These are phyloP conservation scores for Dicrurus megarhynchus DNA, from an alignment of 2,113 vertebrate genomes.

Conservation along the genomic window DNA sequence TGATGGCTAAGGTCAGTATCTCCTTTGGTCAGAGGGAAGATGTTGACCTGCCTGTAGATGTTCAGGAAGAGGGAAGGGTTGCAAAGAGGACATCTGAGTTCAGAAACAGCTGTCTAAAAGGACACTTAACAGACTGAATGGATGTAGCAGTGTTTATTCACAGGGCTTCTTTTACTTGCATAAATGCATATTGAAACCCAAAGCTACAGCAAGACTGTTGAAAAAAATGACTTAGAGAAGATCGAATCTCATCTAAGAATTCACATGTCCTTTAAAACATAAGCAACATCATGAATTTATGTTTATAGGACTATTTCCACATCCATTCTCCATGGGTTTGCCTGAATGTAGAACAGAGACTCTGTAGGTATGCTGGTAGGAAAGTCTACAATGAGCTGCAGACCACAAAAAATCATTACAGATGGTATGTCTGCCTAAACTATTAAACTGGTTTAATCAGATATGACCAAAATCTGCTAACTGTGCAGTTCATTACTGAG, in stretches of 20 bases:
- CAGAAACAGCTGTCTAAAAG: background rate
- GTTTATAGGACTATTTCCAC: background rate
- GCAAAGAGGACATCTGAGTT: background rate
- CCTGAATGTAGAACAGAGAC: background rate
- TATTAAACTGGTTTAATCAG: conserved; percentile 13
- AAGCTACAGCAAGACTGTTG: background rate
- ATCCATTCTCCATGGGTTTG: background rate
- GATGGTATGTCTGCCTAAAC: background rate
- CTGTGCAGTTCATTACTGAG: background rate
- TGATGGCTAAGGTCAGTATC: background rate
- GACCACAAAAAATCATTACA: conserved; percentile 18
- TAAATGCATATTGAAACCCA: background rate
- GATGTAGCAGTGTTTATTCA: background rate
- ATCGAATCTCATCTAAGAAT: background rate
- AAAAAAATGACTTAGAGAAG: background rate
- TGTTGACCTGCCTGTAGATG: background rate
- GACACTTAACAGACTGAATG: background rate
- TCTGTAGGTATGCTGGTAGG: background rate
- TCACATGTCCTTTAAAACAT: background rate
- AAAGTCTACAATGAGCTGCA: background rate
- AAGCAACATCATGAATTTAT: background rate
- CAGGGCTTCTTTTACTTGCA: background rate
- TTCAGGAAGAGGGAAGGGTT: background rate
- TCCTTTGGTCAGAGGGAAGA: background rate
- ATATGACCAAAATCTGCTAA: conserved; percentile 32